These are phyloP conservation scores for Phymatocera aterrima DNA, from an alignment of 2,888 invertebrate genomes.

Conservation along the genomic window DNA sequence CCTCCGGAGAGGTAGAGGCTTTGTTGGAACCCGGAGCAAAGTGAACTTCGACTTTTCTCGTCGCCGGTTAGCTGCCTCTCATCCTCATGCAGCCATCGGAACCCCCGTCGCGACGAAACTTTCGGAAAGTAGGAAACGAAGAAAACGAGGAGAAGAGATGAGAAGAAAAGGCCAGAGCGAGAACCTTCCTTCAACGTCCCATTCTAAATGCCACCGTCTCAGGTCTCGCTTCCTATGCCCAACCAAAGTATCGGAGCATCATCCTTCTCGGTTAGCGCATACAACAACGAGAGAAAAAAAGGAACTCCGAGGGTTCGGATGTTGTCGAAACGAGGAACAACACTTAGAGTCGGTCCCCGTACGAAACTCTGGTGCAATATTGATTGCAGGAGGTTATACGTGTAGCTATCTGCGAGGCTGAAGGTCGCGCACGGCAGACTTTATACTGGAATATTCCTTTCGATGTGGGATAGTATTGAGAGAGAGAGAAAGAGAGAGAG, in stretches of 20 bases:
- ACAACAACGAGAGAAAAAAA: background rate
- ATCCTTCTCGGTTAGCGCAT: constrained; percentile 9
- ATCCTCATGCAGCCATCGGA: constrained; percentile 54
- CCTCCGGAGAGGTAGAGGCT: constrained; percentile 62
- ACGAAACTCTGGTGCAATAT: constrained; percentile 63
- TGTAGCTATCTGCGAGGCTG: constrained; percentile 51
- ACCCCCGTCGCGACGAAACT: background rate
- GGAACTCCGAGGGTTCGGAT: background rate
- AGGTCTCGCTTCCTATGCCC: background rate
- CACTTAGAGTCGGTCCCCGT: background rate
- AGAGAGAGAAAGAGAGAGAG: background rate
- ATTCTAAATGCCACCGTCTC: constrained; percentile 64
- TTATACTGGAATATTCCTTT: constrained; percentile 38
- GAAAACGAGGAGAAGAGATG: constrained; percentile 17
- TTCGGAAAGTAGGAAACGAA: constrained; percentile 39
- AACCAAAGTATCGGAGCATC: background rate
- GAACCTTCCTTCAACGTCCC: constrained; percentile 63
- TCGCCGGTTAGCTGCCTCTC: constrained; percentile 59
- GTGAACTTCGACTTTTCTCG: constrained; percentile 65
- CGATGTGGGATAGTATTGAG: background rate
- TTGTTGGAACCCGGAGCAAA: constrained; percentile 69
- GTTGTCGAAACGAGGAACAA: constrained; percentile 4
- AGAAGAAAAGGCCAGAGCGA: constrained; percentile 52
- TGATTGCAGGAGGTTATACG: constrained; percentile 69
- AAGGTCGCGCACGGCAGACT: constrained; percentile 59